Percentiles rank a stretch among this genome's conserved stretches.
Evolutionary conservation across 2,888 invertebrate species (phyloP).

Genomic region (Axea sp.): DNA sequence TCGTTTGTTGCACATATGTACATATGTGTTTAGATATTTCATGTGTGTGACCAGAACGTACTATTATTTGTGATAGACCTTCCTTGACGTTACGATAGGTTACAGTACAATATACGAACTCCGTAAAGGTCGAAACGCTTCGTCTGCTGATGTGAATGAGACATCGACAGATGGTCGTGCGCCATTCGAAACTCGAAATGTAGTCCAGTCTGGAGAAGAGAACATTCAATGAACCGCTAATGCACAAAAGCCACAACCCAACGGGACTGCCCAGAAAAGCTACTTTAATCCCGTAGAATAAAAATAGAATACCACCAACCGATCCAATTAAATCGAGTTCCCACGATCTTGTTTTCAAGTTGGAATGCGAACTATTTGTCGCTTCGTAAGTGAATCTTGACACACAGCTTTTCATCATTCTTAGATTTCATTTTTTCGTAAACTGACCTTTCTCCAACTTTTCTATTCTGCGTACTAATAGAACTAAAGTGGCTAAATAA

Average conservation of each 20-base stretch:
- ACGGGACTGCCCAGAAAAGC: slow-evolving; percentile 38
- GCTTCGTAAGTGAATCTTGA: not conserved
- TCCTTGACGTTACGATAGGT: slow-evolving; percentile 51
- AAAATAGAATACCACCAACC: slow-evolving; percentile 43
- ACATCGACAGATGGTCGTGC: slow-evolving; percentile 57
- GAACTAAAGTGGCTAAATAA: too few relatives aligned
- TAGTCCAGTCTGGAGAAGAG: slow-evolving; percentile 37
- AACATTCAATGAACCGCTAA: slow-evolving; percentile 61
- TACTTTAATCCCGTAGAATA: slow-evolving; percentile 58
- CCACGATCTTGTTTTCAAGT: slow-evolving; percentile 14
- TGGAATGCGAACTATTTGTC: slow-evolving; percentile 2
- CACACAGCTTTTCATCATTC: too few relatives aligned
- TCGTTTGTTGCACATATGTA: slow-evolving; percentile 53
- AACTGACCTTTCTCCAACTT: too few relatives aligned
- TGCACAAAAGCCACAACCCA: slow-evolving; percentile 58
- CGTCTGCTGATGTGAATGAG: slow-evolving; percentile 57
- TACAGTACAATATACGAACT: slow-evolving; percentile 46
- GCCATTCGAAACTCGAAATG: slow-evolving; percentile 57
- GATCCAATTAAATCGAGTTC: slow-evolving; percentile 55
- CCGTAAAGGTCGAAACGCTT: slow-evolving; percentile 52
- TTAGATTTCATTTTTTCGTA: too few relatives aligned
- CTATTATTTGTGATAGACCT: slow-evolving; percentile 55
- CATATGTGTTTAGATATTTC: slow-evolving; percentile 41
- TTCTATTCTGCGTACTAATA: too few relatives aligned
- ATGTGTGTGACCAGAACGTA: slow-evolving; percentile 46